These are phyloP conservation scores for Hylaeus anthracinus DNA, from an alignment of 1,140 invertebrate species.

Conservation along the genomic window DNA sequence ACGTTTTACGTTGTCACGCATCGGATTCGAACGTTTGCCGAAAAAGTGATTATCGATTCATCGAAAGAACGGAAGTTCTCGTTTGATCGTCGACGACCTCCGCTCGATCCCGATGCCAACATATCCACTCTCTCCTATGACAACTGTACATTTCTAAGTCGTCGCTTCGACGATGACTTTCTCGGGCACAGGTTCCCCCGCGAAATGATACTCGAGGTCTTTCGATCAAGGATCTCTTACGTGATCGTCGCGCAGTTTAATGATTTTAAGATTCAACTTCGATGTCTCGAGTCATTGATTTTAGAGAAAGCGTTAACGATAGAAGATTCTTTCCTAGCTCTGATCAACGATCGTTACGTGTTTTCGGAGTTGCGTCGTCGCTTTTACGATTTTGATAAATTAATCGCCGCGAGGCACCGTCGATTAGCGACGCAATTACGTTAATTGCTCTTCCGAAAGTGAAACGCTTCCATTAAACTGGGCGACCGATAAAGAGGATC, in stretches of 20 bases:
- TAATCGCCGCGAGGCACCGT: too few species aligned
- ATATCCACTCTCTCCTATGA: slow-evolving; percentile 16
- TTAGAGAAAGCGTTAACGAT: too few species aligned
- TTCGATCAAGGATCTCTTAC: background rate
- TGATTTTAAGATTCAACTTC: too few species aligned
- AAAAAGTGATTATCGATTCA: background rate
- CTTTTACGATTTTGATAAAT: too few species aligned
- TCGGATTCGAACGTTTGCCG: slow-evolving; percentile 31
- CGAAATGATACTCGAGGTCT: slow-evolving; percentile 7
- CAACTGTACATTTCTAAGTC: slow-evolving; percentile 36
- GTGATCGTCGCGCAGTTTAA: slow-evolving; percentile 31
- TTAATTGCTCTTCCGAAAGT: background rate
- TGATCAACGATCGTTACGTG: too few species aligned
- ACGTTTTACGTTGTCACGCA: slow-evolving; percentile 50
- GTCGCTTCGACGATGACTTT: slow-evolving; percentile 21
- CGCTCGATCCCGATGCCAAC: slow-evolving; percentile 41
- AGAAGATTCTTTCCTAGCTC: too few species aligned
- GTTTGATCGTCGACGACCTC: too few species aligned
- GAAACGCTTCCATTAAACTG: slow-evolving; percentile 14
- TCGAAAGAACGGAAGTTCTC: too few species aligned
- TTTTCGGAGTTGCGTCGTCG: too few species aligned
- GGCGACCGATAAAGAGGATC: slow-evolving; percentile 49
- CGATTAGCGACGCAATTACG: too few species aligned
- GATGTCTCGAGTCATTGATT: background rate
- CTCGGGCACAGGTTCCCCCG: slow-evolving; percentile 12